Evolutionary conservation across 2,113 vertebrate genomes (phyloP).

Genomic region (Silurus meridionalis): DNA sequence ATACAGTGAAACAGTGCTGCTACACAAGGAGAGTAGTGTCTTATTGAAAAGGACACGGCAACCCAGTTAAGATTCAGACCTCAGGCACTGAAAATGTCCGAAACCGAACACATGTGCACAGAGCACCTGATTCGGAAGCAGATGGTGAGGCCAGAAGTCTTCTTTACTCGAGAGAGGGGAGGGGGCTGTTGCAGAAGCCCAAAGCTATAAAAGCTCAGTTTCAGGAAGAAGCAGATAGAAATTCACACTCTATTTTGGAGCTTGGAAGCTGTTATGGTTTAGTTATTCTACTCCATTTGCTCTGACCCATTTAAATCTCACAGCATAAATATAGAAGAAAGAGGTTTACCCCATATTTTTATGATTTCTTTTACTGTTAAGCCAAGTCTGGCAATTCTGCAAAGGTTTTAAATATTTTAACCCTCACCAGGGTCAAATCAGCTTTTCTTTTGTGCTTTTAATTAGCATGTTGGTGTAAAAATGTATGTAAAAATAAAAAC

Average conservation of each 20-base stretch:
- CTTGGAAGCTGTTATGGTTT: not conserved
- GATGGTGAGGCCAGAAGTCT: conserved; percentile 40
- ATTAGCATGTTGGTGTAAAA: not conserved
- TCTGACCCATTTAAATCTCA: conserved; percentile 5
- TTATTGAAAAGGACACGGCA: conserved; percentile 22
- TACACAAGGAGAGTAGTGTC: conserved; percentile 1
- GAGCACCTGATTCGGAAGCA: conserved; percentile 33
- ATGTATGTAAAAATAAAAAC: too few species aligned
- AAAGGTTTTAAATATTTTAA: not conserved
- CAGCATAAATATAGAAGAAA: not conserved
- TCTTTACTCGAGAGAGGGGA: conserved; percentile 32
- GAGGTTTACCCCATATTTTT: not conserved
- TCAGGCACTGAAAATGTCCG: conserved; percentile 9
- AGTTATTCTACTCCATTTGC: not conserved
- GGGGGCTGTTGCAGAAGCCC: not conserved
- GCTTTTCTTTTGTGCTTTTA: not conserved
- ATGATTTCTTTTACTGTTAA: not conserved
- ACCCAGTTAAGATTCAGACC: conserved; percentile 39
- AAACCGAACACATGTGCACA: not conserved
- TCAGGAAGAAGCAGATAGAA: conserved; percentile 10
- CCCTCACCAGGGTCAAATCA: not conserved
- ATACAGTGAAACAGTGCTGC: not conserved
- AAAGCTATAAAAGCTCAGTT: conserved; percentile 4
- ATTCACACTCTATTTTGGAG: conserved; percentile 22
- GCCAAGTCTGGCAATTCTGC: not conserved